These are phyloP conservation scores for Matsumyia berberina DNA, from an alignment of 2,888 invertebrate species.

Conservation along the genomic window DNA sequence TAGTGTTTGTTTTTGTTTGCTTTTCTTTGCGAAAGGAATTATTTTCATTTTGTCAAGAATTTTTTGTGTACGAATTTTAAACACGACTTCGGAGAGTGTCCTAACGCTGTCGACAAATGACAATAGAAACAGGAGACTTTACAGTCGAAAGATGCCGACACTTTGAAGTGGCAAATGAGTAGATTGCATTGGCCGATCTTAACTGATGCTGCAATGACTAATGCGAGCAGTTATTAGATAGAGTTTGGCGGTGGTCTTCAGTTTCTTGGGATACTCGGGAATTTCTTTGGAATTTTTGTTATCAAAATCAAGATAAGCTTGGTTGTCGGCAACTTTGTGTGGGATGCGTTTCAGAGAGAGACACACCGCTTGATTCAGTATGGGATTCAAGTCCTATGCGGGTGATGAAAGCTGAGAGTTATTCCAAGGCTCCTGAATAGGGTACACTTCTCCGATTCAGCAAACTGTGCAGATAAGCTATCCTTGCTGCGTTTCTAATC, in stretches of 20 bases:
- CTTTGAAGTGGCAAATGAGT: slow-evolving; percentile 51
- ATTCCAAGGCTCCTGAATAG: no score
- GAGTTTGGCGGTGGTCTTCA: neutral
- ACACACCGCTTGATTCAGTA: no score
- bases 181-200: slow-evolving; percentile 58
- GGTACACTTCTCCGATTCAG: no score
- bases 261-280: slow-evolving; percentile 24
- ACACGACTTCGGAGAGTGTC: slow-evolving; percentile 42
- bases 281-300: slow-evolving; percentile 15
- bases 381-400: no score
- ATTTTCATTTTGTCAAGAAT: slow-evolving; percentile 16
- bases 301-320: neutral
- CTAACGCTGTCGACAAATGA: slow-evolving; percentile 27
- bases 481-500: no score
- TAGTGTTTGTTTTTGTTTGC: no score
- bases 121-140: slow-evolving; percentile 43
- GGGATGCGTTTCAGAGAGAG: slow-evolving; percentile 33
- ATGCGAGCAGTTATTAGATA: slow-evolving; percentile 39
- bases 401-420: no score
- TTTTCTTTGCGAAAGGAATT: slow-evolving; percentile 8
- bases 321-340: neutral
- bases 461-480: no score
- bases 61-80: slow-evolving; percentile 23
- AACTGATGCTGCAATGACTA: slow-evolving; percentile 58
- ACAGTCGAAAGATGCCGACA: slow-evolving; percentile 24